Evolutionary conservation across 2,888 invertebrate species (phyloP), one percentile per base, ranked within the genome.

Genomic region (Drosophila anceps): DNA sequence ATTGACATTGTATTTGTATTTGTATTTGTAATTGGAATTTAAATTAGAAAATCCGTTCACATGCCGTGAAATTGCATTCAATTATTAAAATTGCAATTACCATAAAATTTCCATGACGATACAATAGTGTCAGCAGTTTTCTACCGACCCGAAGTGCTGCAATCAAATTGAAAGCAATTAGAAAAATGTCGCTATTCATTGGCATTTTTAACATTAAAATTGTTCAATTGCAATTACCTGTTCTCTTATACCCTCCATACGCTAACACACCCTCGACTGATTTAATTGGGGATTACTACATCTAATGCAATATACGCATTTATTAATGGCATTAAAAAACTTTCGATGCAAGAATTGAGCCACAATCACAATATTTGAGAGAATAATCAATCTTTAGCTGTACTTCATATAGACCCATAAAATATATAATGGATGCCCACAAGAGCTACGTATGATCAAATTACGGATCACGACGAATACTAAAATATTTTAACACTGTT

Each of bases 71-170:
- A 33, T 24, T 7, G 20, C 24, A 15, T 24, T 53, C 15, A 53
- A 44, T 58, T 35, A 33, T 44, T 57, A 24, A 44, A 44, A 35
- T 35, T 35, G 1, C 43, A 57, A 43, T 55, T 55, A 20, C 29
- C 39, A 18, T 29, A 13, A 55, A 29, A 55, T 18, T n/a, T 12
- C 29, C 54, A 54, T 39, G 10, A 12, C 39, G 12, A 12, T 18
- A 27, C 12, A 27, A 18, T 15, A 24, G n/a, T 39, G n/a, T 13
- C 7, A 0, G 4, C 18, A 18, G 29, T 20, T 24, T 35, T 20
- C 20, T 33, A 13, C 13, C 18, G 18, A 24, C 18, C 41, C 13
- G 7, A 50, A 50, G 48, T 50, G n/a, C 7, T 7, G 8, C 50
- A 50, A 50, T 31, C 13, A 20, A 41, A 55, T 31, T 18, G 13